These are phyloP conservation scores for Ceratothoa steindachneri DNA, from an alignment of 2,888 invertebrate genomes.

Conservation along the genomic window DNA sequence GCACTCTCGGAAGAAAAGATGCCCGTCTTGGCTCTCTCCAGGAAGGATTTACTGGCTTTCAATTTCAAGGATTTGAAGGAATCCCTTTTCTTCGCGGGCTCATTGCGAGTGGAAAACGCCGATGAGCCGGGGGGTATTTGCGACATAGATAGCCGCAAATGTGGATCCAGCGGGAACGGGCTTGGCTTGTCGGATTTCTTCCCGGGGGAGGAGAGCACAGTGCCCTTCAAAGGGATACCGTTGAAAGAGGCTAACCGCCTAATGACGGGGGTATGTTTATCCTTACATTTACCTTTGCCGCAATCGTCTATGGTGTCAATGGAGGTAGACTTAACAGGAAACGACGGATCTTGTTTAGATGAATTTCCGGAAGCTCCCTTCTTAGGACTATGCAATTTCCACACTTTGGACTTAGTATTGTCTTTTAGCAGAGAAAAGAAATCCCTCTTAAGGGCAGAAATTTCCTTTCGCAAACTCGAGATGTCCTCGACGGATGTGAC, in stretches of 20 bases:
- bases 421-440: slow-evolving; percentile 36
- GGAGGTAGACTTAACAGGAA: neutral
- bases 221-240: neutral
- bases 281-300: neutral
- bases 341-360: neutral
- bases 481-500: slow-evolving; percentile 42
- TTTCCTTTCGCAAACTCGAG: slow-evolving; percentile 37
- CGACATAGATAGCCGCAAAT: neutral
- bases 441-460: slow-evolving; percentile 38
- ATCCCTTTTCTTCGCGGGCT: neutral
- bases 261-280: neutral
- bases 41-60: neutral
- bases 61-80: neutral
- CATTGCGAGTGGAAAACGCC: neutral
- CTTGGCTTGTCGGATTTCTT: neutral
- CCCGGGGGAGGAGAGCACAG: neutral
- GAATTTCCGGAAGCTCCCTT: neutral
- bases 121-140: neutral
- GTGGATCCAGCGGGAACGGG: too few species aligned
- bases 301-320: neutral
- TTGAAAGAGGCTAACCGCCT: neutral
- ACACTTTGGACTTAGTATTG: slow-evolving; percentile 15
- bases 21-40: neutral
- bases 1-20: neutral
- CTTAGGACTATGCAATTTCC: neutral